Evolutionary conservation across 2,888 invertebrate genomes (phyloP).

Genomic region (Drosophila affinis): DNA sequence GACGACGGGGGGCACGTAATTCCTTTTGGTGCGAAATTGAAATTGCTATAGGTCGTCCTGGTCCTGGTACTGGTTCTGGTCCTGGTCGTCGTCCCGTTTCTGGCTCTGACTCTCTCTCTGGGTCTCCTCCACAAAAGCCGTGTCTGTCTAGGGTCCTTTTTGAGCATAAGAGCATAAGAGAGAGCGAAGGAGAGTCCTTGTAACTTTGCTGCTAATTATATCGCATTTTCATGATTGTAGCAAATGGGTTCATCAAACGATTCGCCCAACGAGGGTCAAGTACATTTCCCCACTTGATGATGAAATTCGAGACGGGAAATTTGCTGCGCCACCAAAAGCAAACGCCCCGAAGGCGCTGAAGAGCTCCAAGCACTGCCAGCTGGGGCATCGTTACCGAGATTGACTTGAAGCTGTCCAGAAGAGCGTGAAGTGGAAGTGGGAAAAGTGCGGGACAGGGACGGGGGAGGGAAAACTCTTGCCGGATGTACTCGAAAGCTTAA

Average conservation of each 20-base stretch:
- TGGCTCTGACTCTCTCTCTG: background rate
- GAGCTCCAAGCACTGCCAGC: background rate
- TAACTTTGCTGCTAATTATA: slow-evolving; percentile 42
- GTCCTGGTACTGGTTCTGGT: slow-evolving; percentile 12
- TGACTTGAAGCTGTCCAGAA: background rate
- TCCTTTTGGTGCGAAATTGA: slow-evolving; percentile 67
- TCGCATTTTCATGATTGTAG: slow-evolving; percentile 44
- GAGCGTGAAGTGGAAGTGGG: slow-evolving; percentile 5
- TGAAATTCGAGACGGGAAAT: slow-evolving; percentile 4
- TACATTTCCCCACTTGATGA: slow-evolving; percentile 22
- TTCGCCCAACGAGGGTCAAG: slow-evolving; percentile 37
- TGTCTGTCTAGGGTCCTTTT: slow-evolving; percentile 28
- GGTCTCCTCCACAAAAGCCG: background rate
- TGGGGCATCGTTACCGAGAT: background rate
- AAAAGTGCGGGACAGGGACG: background rate
- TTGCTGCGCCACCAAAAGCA: slow-evolving; percentile 5
- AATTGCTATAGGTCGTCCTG: slow-evolving; percentile 50
- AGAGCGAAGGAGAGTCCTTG: slow-evolving; percentile 18
- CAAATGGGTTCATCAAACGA: slow-evolving; percentile 45
- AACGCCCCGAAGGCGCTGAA: background rate
- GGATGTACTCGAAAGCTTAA: background rate
- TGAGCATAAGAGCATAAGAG: too few species aligned
- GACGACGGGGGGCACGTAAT: slow-evolving; percentile 49
- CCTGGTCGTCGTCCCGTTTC: background rate
- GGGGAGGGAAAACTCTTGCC: background rate